Evolutionary conservation across 2,113 vertebrate genomes (phyloP).

Genomic region (Oostethus manadensis): DNA sequence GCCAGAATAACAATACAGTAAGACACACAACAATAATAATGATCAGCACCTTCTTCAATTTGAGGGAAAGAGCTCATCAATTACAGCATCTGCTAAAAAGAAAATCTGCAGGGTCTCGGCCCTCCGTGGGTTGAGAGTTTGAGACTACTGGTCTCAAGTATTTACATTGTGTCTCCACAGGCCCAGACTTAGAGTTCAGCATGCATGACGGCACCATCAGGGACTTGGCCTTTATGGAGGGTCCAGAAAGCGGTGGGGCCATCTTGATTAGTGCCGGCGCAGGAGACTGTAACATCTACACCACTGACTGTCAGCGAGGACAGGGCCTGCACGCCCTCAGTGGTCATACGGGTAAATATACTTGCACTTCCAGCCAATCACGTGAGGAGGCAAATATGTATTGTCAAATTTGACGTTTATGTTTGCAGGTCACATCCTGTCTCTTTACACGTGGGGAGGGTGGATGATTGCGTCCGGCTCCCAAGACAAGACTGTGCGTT

Average conservation of each 20-base stretch:
- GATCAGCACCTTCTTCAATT: too few relatives aligned
- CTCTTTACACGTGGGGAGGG: constrained; percentile 96
- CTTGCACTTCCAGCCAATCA: not conserved
- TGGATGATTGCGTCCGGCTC: constrained; percentile 99
- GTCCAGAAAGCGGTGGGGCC: constrained; percentile 92
- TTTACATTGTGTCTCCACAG: constrained; percentile 52
- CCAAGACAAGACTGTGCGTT: constrained; percentile 95
- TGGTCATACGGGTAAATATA: constrained; percentile 72
- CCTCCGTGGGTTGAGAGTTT: too few relatives aligned
- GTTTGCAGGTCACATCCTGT: constrained; percentile 88
- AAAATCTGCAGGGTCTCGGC: too few relatives aligned
- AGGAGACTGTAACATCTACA: constrained; percentile 86
- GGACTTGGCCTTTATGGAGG: constrained; percentile 98
- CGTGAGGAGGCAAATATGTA: not conserved
- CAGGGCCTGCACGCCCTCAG: constrained; percentile 91
- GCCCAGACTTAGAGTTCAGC: constrained; percentile 91
- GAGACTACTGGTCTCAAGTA: too few relatives aligned
- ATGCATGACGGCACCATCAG: constrained; percentile 99
- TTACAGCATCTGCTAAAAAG: too few relatives aligned
- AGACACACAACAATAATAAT: too few relatives aligned
- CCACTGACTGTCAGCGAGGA: constrained; percentile 70
- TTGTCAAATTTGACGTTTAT: not conserved
- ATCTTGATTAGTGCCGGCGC: constrained; percentile 97
- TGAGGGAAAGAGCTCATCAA: too few relatives aligned
- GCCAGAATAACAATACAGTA: too few relatives aligned